Evolutionary conservation across 2,113 vertebrate genomes (phyloP).

Genomic region (Saccopteryx leptura): DNA sequence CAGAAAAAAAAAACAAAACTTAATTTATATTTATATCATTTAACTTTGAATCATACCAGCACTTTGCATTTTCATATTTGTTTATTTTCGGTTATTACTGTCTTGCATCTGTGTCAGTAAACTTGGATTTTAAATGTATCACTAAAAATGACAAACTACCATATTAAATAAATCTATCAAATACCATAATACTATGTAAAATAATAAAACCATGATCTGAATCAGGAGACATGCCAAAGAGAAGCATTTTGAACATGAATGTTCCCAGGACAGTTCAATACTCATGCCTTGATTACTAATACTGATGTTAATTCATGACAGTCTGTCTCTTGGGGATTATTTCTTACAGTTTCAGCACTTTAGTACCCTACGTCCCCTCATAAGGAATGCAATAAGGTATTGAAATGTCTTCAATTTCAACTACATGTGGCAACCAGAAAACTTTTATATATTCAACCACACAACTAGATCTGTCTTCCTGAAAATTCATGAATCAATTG

Average conservation of each 20-base stretch:
- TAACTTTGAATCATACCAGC: not conserved
- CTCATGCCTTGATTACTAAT: not conserved
- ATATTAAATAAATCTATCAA: conserved; percentile 37
- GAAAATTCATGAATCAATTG: conserved; percentile 18
- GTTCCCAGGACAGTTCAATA: not conserved
- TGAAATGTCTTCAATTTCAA: not conserved
- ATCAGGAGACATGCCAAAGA: not conserved
- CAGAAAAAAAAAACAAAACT: too few relatives aligned
- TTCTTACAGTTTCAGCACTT: not conserved
- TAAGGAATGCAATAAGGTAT: not conserved
- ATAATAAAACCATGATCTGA: not conserved
- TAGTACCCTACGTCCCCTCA: not conserved
- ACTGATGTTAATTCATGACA: not conserved
- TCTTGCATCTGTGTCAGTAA: not conserved
- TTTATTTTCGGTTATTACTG: not conserved
- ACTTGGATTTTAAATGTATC: conserved; percentile 22
- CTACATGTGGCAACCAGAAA: not conserved
- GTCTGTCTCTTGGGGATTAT: not conserved
- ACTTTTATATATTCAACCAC: not conserved
- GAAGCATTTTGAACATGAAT: not conserved
- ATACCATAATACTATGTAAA: not conserved
- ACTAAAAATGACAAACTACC: not conserved
- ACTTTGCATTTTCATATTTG: not conserved
- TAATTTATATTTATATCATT: not conserved
- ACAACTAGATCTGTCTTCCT: not conserved